Evolutionary conservation across 1,140 invertebrate genomes (phyloP).

Genomic region (Zaprionus nigranus): DNA sequence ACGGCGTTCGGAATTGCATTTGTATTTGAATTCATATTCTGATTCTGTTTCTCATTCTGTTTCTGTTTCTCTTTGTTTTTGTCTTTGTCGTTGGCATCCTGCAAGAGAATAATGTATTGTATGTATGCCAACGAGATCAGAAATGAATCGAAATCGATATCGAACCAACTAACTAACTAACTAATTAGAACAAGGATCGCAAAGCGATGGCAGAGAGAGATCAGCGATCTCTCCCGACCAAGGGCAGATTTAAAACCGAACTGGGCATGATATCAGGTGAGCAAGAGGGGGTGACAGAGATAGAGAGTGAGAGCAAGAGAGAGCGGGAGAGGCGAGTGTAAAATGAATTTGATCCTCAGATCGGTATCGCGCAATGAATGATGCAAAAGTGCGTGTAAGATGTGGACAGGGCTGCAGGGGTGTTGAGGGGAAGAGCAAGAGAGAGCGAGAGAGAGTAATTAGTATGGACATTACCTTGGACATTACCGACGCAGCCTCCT

Average conservation of each 20-base stretch:
- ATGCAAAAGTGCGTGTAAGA: neutral
- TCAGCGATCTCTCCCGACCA: neutral
- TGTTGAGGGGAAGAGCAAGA: neutral
- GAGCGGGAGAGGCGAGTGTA: neutral
- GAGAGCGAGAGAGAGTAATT: neutral
- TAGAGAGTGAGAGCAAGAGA: neutral
- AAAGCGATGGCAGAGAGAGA: constrained; percentile 1
- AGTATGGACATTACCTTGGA: constrained; percentile 61
- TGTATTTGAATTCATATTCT: constrained; percentile 48
- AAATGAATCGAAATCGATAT: constrained; percentile 6
- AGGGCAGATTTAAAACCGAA: neutral
- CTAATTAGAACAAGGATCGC: neutral
- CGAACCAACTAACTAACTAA: neutral
- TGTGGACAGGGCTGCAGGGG: neutral
- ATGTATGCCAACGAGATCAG: constrained; percentile 54
- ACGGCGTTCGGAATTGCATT: constrained; percentile 71
- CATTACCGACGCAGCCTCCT: constrained; percentile 76
- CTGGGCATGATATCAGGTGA: neutral
- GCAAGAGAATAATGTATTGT: constrained; percentile 72
- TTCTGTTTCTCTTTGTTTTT: constrained; percentile 31
- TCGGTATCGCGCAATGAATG: neutral
- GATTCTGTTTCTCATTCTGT: constrained; percentile 40
- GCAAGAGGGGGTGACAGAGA: neutral
- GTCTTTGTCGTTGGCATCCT: constrained; percentile 82
- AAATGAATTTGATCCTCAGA: neutral